Evolutionary conservation across 2,113 vertebrate species (phyloP), one percentile per base, ranked within the genome.

Genomic region (Proterorhinus semilunaris): DNA sequence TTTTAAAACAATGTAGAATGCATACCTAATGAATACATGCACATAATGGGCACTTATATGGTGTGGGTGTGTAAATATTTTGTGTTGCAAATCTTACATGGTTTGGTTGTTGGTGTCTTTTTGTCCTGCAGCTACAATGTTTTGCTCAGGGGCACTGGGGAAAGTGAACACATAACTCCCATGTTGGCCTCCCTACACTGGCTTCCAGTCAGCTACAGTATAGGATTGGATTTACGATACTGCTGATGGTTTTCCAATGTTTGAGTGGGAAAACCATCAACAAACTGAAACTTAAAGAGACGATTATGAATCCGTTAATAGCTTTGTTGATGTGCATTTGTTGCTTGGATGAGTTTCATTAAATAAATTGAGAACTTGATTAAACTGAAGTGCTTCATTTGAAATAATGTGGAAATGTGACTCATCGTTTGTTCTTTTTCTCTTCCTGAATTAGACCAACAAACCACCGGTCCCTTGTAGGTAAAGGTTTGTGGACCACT

Each of bases 1-100:
- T 83, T 82, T 74, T 62, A 55, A 77, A 77, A 82, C 66, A 89
- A 75, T 79, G 79, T 57, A 46, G 55, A 83, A 82, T 69, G 63
- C 72, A 62, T 55, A 44, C 45, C 21, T 73, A 69, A 65, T 72
- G 73, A 75, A 65, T 17, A 64, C 9, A 42, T 52, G 47, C 51
- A 4, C 42, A 61, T 9, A 53, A 8, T 59, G 62, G 36, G 71
- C 50, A 57, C 7, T 63, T 2, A 66, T 17, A 66, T 17, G 13
- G 61, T 54, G 16, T 11, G 13, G 42, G 27, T 36, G 1, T 17
- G 54, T 17, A 57, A 42, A 1, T 55, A 57, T 53, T n/a, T 61
- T 51, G 21, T 11, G 11, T 69, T 62, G 46, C 49, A 65, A 54
- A 75, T 68, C 53, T 62, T 76, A 72, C 63, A 67, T 21, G 17